A percentile compares a stretch with the other conserved stretches of the same genome.
phyloP scores from a whole-genome alignment of 2,797 vertebrate genomes.

The Aotus griseimembra region DNA sequence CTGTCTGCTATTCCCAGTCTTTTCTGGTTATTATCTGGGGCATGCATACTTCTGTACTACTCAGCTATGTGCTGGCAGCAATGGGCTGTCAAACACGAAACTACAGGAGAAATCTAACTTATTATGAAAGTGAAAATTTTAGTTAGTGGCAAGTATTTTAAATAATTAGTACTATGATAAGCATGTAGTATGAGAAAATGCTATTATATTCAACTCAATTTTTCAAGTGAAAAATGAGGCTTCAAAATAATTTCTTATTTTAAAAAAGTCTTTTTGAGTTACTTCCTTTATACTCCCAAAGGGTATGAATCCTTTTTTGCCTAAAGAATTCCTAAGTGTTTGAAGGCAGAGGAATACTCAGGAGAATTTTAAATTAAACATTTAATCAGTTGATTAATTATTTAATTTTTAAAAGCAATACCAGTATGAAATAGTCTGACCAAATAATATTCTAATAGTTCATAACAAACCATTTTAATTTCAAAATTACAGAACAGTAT shows the following conservation, averaged over 20 bases:
- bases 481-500: not conserved
- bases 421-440: not conserved
- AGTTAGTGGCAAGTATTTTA: not conserved
- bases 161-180: not conserved
- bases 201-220: not conserved
- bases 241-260: not conserved
- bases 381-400: not conserved
- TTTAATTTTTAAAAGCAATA: not conserved
- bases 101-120: not conserved
- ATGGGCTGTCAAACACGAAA: not conserved
- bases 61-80: not conserved
- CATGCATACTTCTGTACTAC: not conserved
- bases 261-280: not conserved
- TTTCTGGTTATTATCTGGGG: not conserved
- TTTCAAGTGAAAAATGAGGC: not conserved
- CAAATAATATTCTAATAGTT: not conserved
- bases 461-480: not conserved
- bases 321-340: not conserved
- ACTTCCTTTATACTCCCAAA: not conserved
- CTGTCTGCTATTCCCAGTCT: not conserved
- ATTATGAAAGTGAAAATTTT: not conserved
- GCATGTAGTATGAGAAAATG: not conserved
- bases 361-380: not conserved
- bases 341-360: not conserved
- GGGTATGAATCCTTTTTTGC: not conserved